These are phyloP conservation scores for Coleophora flavipennella DNA, from an alignment of 2,888 invertebrate genomes.

Conservation along the genomic window DNA sequence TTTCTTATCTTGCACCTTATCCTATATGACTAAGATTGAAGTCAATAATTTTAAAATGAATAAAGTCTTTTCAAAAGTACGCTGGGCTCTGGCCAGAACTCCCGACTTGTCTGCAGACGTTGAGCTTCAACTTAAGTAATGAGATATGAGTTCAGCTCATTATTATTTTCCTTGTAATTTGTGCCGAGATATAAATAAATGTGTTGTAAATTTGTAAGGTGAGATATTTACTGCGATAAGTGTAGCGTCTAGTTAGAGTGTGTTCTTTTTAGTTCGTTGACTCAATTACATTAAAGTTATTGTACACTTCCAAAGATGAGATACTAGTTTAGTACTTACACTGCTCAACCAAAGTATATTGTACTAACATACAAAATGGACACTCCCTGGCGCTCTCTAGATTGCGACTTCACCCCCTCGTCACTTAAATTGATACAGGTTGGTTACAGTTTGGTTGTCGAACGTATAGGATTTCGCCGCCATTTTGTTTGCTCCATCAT, in stretches of 20 bases:
- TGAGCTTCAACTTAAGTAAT: constrained; percentile 61
- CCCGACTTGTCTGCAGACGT: constrained; percentile 49
- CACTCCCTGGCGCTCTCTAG: no score
- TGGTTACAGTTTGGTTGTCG: no score
- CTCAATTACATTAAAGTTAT: constrained; percentile 11
- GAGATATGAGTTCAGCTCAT: constrained; percentile 64
- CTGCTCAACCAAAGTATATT: no score
- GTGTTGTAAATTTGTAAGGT: constrained; percentile 44
- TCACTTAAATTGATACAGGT: no score
- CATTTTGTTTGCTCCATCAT: no score
- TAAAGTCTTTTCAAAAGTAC: constrained; percentile 27
- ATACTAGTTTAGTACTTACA: no score
- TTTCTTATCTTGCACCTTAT: constrained; percentile 21
- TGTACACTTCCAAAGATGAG: no score
- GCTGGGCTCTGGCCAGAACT: constrained; percentile 39
- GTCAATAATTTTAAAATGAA: constrained; percentile 8
- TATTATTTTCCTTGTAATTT: constrained; percentile 58
- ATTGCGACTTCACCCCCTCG: no score
- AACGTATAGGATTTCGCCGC: no score
- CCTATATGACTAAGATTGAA: constrained; percentile 10
- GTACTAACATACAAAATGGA: no score
- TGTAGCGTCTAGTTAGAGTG: constrained; percentile 22
- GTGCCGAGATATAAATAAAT: constrained; percentile 44
- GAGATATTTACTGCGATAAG: constrained; percentile 48
- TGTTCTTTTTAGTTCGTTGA: constrained; percentile 12